Percentiles rank a stretch among this genome's conserved stretches.
Evolutionary conservation across 2,113 vertebrate genomes (phyloP).

Genomic region (Thermophis baileyi): DNA sequence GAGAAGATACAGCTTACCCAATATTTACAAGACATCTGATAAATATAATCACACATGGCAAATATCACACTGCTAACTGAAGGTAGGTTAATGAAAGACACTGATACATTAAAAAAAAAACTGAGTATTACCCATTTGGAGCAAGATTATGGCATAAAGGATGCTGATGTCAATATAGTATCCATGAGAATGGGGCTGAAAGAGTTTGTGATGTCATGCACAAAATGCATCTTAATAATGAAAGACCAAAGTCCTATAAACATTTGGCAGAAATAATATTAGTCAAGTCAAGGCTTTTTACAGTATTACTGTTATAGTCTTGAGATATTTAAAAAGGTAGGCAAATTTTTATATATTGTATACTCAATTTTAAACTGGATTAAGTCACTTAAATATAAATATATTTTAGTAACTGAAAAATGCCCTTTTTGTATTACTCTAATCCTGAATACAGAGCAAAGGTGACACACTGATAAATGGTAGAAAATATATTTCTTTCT

Average conservation of each 20-base stretch:
- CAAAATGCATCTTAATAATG: background rate
- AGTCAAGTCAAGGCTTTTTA: background rate
- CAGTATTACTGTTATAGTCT: background rate
- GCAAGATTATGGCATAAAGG: slow-evolving; percentile 31
- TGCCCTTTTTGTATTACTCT: background rate
- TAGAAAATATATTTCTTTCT: background rate
- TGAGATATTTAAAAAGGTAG: background rate
- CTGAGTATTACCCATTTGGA: background rate
- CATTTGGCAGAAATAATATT: background rate
- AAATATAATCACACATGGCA: slow-evolving; percentile 5
- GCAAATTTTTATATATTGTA: background rate
- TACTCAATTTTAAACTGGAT: background rate
- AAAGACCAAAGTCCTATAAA: background rate
- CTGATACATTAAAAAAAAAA: slow-evolving; percentile 2
- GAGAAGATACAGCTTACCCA: slow-evolving; percentile 37
- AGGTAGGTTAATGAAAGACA: slow-evolving; percentile 46
- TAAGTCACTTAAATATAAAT: background rate
- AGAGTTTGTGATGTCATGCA: slow-evolving; percentile 6
- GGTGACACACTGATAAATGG: background rate
- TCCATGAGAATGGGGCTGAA: background rate
- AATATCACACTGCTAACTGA: slow-evolving; percentile 25
- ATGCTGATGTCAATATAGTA: slow-evolving; percentile 6
- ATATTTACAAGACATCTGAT: slow-evolving; percentile 49
- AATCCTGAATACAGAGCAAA: background rate
- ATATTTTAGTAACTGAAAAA: background rate